Percentiles rank a stretch among this genome's conserved stretches.
Conservation (phyloP, 2,888 invertebrate species). For the Villa cingulata region DNA sequence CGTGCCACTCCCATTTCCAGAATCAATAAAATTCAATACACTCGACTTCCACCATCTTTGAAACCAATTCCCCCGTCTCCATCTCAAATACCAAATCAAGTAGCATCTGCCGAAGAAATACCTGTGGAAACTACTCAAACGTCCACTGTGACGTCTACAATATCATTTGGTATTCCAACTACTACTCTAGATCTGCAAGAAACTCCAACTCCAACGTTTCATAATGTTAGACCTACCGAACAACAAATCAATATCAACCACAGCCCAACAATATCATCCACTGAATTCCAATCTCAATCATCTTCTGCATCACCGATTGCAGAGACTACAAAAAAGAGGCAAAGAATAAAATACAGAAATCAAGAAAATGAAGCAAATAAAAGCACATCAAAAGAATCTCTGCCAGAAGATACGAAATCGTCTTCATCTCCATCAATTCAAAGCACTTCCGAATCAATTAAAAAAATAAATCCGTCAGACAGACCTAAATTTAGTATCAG, state of each 20-base stretch:
- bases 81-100: background rate
- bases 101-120: background rate
- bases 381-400: background rate
- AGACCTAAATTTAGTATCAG: background rate
- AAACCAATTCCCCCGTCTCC: background rate
- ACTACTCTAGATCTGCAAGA: background rate
- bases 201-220: background rate
- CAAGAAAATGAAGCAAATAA: background rate
- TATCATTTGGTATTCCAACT: background rate
- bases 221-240: background rate
- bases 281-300: background rate
- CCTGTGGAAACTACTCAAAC: background rate
- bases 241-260: background rate
- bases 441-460: background rate
- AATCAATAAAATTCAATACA: background rate
- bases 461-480: background rate
- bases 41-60: background rate
- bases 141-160: background rate
- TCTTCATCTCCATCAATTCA: background rate
- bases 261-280: background rate
- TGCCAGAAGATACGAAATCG: background rate
- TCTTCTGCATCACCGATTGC: background rate
- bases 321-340: background rate
- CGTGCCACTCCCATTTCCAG: background rate
- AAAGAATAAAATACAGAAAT: background rate